Conservation (phyloP, 1,140 invertebrate species). For the Drosophila nannoptera region DNA sequence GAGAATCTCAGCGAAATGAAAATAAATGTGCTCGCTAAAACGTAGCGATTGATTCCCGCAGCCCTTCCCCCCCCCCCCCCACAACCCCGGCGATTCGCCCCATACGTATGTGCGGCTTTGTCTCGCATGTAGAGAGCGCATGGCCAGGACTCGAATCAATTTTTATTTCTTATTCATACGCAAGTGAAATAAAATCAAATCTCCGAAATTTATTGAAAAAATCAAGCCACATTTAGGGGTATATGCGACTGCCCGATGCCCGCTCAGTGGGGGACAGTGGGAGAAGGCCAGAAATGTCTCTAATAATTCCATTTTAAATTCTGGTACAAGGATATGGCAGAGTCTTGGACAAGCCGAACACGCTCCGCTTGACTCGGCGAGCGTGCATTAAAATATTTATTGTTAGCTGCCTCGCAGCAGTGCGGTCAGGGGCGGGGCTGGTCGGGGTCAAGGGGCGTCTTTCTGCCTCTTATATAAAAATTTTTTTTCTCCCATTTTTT, state of each 20-base stretch:
- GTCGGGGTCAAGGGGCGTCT: too few species aligned
- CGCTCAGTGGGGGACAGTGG: too few species aligned
- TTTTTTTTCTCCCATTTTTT: slow-evolving; percentile 24
- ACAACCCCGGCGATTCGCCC: background rate
- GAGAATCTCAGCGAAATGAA: slow-evolving; percentile 71
- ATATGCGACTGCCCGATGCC: background rate
- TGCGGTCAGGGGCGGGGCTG: too few species aligned
- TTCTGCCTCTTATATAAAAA: too few species aligned
- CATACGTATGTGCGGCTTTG: too few species aligned
- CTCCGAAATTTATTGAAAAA: background rate
- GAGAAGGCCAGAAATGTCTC: too few species aligned
- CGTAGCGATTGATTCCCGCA: slow-evolving; percentile 69
- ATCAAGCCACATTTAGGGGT: background rate
- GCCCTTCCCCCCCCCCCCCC: background rate
- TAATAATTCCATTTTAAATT: too few species aligned
- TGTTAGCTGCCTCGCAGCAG: background rate
- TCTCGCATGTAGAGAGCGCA: too few species aligned
- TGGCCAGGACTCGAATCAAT: slow-evolving; percentile 4
- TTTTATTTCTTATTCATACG: slow-evolving; percentile 57
- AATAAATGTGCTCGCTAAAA: slow-evolving; percentile 75
- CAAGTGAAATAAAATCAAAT: slow-evolving; percentile 26
- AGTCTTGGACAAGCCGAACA: background rate
- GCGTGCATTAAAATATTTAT: slow-evolving; percentile 5
- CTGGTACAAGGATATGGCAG: too few species aligned
- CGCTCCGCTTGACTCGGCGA: background rate